Base-by-base conservation (phyloP, 2,888 invertebrate genomes). In the Punctoribates punctum region DNA sequence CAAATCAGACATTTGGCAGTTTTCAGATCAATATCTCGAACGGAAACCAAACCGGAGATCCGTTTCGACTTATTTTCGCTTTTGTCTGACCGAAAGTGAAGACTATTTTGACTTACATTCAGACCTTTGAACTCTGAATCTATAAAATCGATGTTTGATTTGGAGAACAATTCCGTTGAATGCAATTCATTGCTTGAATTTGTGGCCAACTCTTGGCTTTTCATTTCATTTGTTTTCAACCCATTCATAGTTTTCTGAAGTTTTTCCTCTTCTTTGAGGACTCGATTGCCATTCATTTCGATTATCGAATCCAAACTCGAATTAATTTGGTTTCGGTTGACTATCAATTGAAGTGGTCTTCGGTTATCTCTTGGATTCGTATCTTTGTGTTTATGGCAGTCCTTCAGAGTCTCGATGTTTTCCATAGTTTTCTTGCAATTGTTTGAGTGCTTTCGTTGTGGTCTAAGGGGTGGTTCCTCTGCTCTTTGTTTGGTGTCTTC, bases 281-380 rank as follows among this genome's bases (percentile, higher is more conserved):
- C 54, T 48, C 17, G 13, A 54, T 54, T 54, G n/a, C n/a, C 8
- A 1, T 4, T n/a, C 54, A 54, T 8, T 54, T 54, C 54, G n/a
- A n/a, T 15, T n/a, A 54, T 54, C n/a, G 54, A 54, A 20, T n/a
- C 54, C 54, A 54, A 54, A 54, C 54, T 48, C 48, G 34, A 34
- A 34, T 34, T 34, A 34, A 34, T 34, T 3, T 34, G 34, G 8
- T 34, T 34, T 34, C n/a, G 6, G 13, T 13, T 17, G 3, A 17
- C 4, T 17, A 48, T 54, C 54, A 54, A 20, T n/a, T 54, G n/a
- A 20, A 8, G 8, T 34, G 34, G 34, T 34, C 34, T 34, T 34
- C 17, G 6, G 48, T 13, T 48, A 17, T n/a, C 54, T 54, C 20
- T 20, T 54, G 1, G n/a, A n/a, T 5, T 54, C 20, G 15, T 5